Conservation (phyloP, 2,888 invertebrate species). For the Orgyia antiqua region DNA sequence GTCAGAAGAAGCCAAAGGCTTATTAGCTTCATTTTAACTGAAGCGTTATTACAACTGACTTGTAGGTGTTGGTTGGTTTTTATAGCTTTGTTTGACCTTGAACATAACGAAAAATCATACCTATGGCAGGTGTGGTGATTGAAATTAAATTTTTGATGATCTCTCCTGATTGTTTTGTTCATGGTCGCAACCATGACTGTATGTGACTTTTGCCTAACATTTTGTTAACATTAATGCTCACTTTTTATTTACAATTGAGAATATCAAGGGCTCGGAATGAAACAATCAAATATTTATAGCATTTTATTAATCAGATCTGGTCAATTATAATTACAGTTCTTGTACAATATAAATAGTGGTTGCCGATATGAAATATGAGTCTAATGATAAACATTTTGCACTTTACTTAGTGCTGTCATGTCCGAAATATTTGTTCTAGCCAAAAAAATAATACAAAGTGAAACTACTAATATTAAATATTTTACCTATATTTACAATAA, state of each 20-base stretch:
- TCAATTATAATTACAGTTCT: slow-evolving; percentile 36
- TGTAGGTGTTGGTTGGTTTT: slow-evolving; percentile 37
- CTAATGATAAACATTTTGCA: slow-evolving; percentile 19
- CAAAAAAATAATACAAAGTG: slow-evolving; percentile 44
- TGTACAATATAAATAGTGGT: slow-evolving; percentile 40
- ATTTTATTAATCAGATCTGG: slow-evolving; percentile 62
- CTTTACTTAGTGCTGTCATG: slow-evolving; percentile 35
- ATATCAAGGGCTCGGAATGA: not conserved
- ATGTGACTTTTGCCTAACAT: not conserved
- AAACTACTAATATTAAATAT: slow-evolving; percentile 71
- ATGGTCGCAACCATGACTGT: slow-evolving; percentile 42
- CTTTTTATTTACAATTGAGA: no score
- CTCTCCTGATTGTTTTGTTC: slow-evolving; percentile 33
- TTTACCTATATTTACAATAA: slow-evolving; percentile 71
- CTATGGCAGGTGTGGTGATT: slow-evolving; percentile 69
- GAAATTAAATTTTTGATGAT: slow-evolving; percentile 65
- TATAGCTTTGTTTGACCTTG: slow-evolving; percentile 51
- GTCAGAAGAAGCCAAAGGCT: slow-evolving; percentile 12
- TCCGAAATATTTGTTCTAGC: slow-evolving; percentile 36
- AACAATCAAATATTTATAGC: slow-evolving; percentile 45
- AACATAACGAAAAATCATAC: slow-evolving; percentile 38
- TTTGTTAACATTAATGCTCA: no score
- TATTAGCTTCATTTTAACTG: slow-evolving; percentile 14
- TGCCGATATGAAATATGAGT: slow-evolving; percentile 30
- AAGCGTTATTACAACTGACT: slow-evolving; percentile 3